phyloP scores from a whole-genome alignment of 2,797 vertebrate genomes.

The Galaxias olidus region DNA sequence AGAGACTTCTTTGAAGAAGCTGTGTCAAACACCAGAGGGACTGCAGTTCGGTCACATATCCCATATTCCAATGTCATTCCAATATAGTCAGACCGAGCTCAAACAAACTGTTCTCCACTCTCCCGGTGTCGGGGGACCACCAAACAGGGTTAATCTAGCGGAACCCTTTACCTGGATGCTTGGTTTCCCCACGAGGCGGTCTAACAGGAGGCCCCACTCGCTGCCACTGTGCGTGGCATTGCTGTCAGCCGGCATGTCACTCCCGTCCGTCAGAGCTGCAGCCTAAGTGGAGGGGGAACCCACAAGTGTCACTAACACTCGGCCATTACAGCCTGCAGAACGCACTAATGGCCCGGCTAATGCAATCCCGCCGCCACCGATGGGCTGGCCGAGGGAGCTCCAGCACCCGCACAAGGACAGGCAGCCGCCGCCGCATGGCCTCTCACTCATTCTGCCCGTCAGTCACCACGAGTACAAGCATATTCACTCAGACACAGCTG shows the following conservation, averaged over 20 bases:
- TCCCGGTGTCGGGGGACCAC: constrained; percentile 20
- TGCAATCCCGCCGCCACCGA: constrained; percentile 72
- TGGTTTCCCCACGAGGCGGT: constrained; percentile 22
- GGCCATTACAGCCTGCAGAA: constrained; percentile 69
- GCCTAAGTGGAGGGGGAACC: constrained; percentile 72
- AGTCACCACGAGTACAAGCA: constrained; percentile 25
- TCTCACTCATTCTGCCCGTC: neutral
- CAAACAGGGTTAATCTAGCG: constrained; percentile 14
- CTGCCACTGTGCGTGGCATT: constrained; percentile 55
- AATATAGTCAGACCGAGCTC: neutral
- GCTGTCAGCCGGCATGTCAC: constrained; percentile 75
- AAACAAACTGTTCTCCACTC: neutral
- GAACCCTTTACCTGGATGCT: neutral
- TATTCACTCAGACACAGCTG: constrained; percentile 22
- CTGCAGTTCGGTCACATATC: too few species aligned
- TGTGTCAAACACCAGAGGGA: too few species aligned
- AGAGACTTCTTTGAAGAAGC: too few species aligned
- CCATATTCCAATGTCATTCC: too few species aligned
- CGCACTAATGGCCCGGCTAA: constrained; percentile 76
- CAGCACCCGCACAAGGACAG: neutral
- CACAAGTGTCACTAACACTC: constrained; percentile 74
- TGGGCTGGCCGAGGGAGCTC: constrained; percentile 57
- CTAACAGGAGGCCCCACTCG: constrained; percentile 15
- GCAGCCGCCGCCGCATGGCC: neutral
- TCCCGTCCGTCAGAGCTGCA: constrained; percentile 58